A percentile compares a stretch with the other conserved stretches of the same genome.
Conservation (phyloP, 92 coral and sea anemone species). For the Palythoa heliodiscus region DNA sequence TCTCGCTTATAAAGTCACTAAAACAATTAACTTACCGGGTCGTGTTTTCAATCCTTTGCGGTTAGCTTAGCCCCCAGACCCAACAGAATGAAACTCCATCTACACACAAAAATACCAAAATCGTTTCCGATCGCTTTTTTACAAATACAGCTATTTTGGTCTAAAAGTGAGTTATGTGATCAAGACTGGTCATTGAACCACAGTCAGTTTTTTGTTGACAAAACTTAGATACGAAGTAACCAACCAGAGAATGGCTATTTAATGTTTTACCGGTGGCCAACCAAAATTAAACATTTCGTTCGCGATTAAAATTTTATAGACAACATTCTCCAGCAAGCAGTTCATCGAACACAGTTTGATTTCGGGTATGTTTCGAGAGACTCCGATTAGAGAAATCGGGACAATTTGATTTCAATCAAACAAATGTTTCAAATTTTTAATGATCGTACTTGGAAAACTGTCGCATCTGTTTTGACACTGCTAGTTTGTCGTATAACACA, state of each 20-base stretch:
- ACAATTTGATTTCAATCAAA: neutral
- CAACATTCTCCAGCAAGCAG: constrained; percentile 42
- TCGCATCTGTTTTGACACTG: neutral
- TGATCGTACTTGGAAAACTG: neutral
- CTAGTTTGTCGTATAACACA: constrained; percentile 8
- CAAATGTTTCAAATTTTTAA: neutral
- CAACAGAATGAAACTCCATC: constrained; percentile 1
- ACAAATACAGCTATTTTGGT: constrained; percentile 33
- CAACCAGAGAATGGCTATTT: constrained; percentile 33
- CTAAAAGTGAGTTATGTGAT: constrained; percentile 32
- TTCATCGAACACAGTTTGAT: constrained; percentile 2
- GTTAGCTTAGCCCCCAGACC: neutral
- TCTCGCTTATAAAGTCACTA: neutral
- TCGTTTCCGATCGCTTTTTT: neutral
- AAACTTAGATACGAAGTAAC: constrained; percentile 21
- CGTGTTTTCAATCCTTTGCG: neutral
- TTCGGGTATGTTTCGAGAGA: neutral
- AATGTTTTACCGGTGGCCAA: constrained; percentile 34
- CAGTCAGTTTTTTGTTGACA: constrained; percentile 27
- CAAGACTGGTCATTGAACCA: constrained; percentile 19
- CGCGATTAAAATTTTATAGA: constrained; percentile 40
- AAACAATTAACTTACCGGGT: constrained; percentile 12
- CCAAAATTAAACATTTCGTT: constrained; percentile 4
- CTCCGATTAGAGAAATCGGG: no score
- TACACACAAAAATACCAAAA: constrained; percentile 1